Base-by-base conservation (phyloP, 2,888 invertebrate genomes). In the Abrostola triplasia region DNA sequence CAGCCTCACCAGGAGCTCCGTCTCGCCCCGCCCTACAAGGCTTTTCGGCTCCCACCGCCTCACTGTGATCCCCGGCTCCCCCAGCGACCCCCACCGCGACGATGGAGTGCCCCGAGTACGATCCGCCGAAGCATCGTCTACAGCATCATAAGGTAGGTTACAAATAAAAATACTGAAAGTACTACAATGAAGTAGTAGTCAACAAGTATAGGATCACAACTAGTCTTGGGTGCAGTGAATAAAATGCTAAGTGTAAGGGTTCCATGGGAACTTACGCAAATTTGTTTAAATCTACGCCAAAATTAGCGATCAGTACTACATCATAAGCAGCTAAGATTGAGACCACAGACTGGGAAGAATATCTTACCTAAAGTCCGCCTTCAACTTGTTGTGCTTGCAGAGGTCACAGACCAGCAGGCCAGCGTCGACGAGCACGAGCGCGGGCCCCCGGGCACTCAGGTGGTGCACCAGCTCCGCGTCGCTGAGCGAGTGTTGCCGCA, bases 101-200 rank as follows among this genome's bases (percentile, higher is more conserved):
- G 9, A 98, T 92, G 90, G 97, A 97, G 90, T 97, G 97, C 0
- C 97, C 97, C 9, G 92, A 91, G 89, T 96, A 96, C 0, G 64
- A 88, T 83, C 85, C 94, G 86, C 83, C 91, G 77, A 90, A 89
- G 48, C 48, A 48, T 6, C 48, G 48, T 6, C 49, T 49, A 11
- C 5, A 9, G 12, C 8, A 12, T 5, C 12, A 44, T 8, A 44
- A 7, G 12, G 12, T 8, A 0, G 11, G 41, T n/a, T 41, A 11
- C 0, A 41, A 5, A 11, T 5, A 6, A 9, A 40, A 9, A 40
- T 0, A 11, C 40, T 40, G 10, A 24, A 24, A 4, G 24, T 24
- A 4, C 24, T 24, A 4, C 47, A 13, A n/a, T 9, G 6, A 9
- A 13, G 5, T 13, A 11, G n/a, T 50, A 50, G 5, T 36, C 36